Conservation (phyloP, 2,888 invertebrate genomes). For the Aquatica leii region DNA sequence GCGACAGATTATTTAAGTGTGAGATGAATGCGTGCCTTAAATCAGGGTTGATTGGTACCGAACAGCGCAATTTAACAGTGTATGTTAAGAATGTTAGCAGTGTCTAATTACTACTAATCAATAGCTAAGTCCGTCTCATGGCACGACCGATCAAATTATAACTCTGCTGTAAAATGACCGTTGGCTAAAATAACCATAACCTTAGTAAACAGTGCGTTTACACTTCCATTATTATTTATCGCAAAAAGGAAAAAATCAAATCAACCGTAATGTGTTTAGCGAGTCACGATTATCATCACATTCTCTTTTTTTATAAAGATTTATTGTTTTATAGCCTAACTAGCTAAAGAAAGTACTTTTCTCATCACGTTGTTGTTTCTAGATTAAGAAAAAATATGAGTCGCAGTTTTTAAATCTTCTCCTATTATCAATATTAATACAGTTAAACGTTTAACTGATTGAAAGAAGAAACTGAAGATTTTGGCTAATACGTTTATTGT, state of each 20-base stretch:
- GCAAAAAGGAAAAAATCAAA: conserved; percentile 35
- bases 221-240: conserved; percentile 59
- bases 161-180: conserved; percentile 58
- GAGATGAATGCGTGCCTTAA: background rate
- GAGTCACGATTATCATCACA: conserved; percentile 33
- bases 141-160: conserved; percentile 63
- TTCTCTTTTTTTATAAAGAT: conserved; percentile 27
- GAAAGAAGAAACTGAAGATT: too few relatives aligned
- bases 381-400: conserved; percentile 9
- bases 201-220: conserved; percentile 60
- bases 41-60: background rate
- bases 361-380: conserved; percentile 10
- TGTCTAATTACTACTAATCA: conserved; percentile 60
- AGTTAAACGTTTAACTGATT: background rate
- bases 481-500: too few relatives aligned
- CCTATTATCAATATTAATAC: conserved; percentile 1
- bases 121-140: conserved; percentile 57
- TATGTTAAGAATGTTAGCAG: conserved; percentile 51
- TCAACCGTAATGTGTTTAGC: conserved; percentile 34
- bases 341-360: conserved; percentile 22
- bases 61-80: conserved; percentile 46
- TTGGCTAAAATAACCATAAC: conserved; percentile 60
- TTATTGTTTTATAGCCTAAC: conserved; percentile 26
- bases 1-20: background rate
- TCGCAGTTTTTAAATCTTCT: conserved; percentile 1